Base-by-base conservation (phyloP, 1,140 invertebrate genomes). In the Drepana arcuata region DNA sequence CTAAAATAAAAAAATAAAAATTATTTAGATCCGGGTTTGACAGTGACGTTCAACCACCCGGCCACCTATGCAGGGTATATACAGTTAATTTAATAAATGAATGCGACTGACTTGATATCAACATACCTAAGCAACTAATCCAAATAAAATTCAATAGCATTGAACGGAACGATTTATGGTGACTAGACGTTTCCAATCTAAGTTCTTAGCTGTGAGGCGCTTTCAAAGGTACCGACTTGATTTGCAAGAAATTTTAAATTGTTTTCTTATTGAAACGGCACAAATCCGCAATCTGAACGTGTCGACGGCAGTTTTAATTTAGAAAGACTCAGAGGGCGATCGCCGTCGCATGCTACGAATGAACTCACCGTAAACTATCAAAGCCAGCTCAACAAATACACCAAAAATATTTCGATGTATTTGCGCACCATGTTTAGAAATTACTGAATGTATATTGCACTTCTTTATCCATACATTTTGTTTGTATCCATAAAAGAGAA, bases 281-380 rank as follows among this genome's bases (percentile, higher is more conserved):
- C 9, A 16, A 45, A 40, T 33, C 27, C 38, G 32, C 31, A 9
- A 42, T 26, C 7, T n/a, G 30, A 36, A 36, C 43, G 48, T 51
- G 48, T 41, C 33, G 25, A 18, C 29, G 41, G 41, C 48, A 52
- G 41, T 58, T 69, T 69, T 65, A 63, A 69, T 69, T 69, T 69
- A 57, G 47, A 58, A 48, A 47, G 57, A 50, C 46, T 70, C 63
- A 48, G 15, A 32, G 48, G 36, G 16, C 38, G 49, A 49, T 50
- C 37, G 38, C 41, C 38, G 52, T 35, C 47, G 48, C 16, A 16
- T 23, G 35, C 14, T 12, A 23, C 48, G 54, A 60, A 63, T 66
- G 63, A 39, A 42, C 42, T 48, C 42, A n/a, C 13, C 12, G 28
- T 18, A 16, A 31, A 36, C 33, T 36, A 42, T 36, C 25, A 28